These are phyloP conservation scores for Stenurella melanura DNA, from an alignment of 2,888 invertebrate genomes.

Conservation along the genomic window DNA sequence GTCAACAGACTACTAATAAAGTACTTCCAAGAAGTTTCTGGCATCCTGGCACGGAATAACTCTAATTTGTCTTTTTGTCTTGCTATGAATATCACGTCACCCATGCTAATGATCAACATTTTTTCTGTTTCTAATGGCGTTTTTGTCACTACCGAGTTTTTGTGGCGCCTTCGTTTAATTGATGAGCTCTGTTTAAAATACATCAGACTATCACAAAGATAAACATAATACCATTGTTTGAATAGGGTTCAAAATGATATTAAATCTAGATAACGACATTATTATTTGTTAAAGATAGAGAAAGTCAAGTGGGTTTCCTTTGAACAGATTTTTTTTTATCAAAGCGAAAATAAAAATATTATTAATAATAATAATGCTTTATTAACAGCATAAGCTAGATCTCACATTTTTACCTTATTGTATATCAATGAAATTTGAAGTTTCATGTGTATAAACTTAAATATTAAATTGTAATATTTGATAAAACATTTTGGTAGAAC, in stretches of 20 bases:
- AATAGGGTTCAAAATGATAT: background rate
- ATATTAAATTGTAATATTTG: too few species aligned
- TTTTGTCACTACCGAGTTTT: constrained; percentile 21
- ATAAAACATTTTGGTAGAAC: too few species aligned
- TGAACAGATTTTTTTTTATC: background rate
- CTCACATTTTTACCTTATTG: too few species aligned
- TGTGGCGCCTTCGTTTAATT: constrained; percentile 19
- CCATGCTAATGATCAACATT: constrained; percentile 5
- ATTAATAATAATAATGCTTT: too few species aligned
- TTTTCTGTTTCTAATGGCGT: constrained; percentile 25
- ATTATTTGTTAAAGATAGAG: background rate
- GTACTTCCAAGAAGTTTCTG: constrained; percentile 24
- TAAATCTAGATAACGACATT: background rate
- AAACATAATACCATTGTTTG: constrained; percentile 15
- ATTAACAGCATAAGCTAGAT: too few species aligned
- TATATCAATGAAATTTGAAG: too few species aligned
- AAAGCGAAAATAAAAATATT: background rate
- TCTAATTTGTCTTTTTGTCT: constrained; percentile 27
- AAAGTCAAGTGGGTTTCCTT: background rate
- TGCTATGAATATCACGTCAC: constrained; percentile 21
- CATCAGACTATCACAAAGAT: constrained; percentile 15
- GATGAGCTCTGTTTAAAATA: constrained; percentile 11
- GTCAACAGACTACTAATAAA: constrained; percentile 11
- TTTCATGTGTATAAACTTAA: too few species aligned
- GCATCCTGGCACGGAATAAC: constrained; percentile 9